Evolutionary conservation across 2,888 invertebrate species (phyloP), one percentile per base, ranked within the genome.

Genomic region (Shargacucullia verbasci): DNA sequence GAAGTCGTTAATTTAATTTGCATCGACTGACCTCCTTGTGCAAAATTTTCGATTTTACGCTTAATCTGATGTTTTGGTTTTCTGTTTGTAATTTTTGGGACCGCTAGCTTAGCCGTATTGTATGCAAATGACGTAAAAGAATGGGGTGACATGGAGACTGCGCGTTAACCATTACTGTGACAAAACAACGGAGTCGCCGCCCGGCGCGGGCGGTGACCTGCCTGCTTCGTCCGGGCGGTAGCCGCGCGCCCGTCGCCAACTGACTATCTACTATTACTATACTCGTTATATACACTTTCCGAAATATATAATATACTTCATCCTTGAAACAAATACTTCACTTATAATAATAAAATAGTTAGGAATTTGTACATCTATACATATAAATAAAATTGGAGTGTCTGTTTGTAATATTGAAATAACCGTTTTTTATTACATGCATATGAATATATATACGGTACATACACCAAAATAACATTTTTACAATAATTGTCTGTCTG

Each of bases 111-210:
- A 78, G 64, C 72, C 58, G 78, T 68, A 87, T 88, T 88, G 88
- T 88, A 87, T 87, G 87, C 81, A 78, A 87, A 87, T 87, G 49
- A 65, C 61, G 61, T 70, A 55, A 44, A 75, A 70, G 76, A 77
- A 71, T 70, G 77, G 73, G 72, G 72, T 70, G 73, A 70, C 70
- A 63, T 62, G 67, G 63, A 70, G 68, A 71, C 71, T 73, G 20
- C 20, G 69, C 59, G 63, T 72, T 72, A 77, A 70, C 76, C 69
- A 79, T 75, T 20, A 70, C 60, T 76, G 70, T 67, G 73, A 69
- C 73, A 73, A 65, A 56, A 61, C 39, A 55, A 49, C 47, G 45
- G 35, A 60, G 49, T 27, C 52, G 46, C 14, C 70, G 38, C 33
- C 59, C 70, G 38, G 37, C 59, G 63, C 14, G 54, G 37, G 35